These are phyloP conservation scores for Anseranas semipalmata DNA, from an alignment of 2,113 vertebrate species.

Conservation along the genomic window DNA sequence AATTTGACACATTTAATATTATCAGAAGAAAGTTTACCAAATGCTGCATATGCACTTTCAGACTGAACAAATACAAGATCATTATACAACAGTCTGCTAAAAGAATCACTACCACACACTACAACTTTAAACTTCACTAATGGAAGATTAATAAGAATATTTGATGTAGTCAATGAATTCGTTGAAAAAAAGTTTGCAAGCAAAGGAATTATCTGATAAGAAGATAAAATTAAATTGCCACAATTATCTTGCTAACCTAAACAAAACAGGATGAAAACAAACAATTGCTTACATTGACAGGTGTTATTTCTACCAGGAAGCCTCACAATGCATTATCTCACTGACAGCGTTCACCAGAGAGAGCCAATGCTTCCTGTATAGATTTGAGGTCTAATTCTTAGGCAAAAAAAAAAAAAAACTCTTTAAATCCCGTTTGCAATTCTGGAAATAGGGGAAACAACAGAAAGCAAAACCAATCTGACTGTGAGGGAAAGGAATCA, in stretches of 20 bases:
- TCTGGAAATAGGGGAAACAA: not conserved
- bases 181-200: not conserved
- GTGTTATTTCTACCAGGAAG: not conserved
- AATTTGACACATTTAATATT: not conserved
- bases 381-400: not conserved
- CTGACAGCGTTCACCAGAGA: not conserved
- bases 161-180: not conserved
- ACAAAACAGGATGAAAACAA: not conserved
- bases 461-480: not conserved
- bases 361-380: not conserved
- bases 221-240: not conserved
- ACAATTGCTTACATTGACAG: not conserved
- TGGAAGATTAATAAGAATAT: not conserved
- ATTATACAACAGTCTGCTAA: not conserved
- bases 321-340: not conserved
- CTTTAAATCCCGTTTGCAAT: not conserved
- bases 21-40: slow-evolving; percentile 6
- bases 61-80: not conserved
- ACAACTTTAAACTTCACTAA: not conserved
- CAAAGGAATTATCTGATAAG: not conserved
- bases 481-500: not conserved
- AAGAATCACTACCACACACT: not conserved
- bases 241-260: not conserved
- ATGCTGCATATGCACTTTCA: not conserved
- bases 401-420: not conserved